A percentile compares a stretch with the other conserved stretches of the same genome.
phyloP scores from a whole-genome alignment of 1,140 invertebrate genomes.

The Antheraea mylitta region DNA sequence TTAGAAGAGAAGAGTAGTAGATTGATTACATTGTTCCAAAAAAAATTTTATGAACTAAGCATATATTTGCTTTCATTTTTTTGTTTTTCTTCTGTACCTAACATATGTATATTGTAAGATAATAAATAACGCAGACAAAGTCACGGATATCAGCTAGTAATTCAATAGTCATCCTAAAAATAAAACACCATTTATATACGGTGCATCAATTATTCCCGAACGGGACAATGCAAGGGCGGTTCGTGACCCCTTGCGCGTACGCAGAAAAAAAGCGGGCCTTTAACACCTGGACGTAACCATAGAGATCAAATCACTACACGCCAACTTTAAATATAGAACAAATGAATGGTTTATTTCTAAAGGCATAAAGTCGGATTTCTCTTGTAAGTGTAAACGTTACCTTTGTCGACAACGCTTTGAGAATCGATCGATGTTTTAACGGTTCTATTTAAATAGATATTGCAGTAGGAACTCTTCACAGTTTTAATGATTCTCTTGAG shows the following conservation, averaged over 20 bases:
- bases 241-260: slow-evolving; percentile 15
- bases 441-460: slow-evolving; percentile 31
- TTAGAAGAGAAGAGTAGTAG: no score
- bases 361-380: not conserved
- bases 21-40: no score
- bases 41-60: no score
- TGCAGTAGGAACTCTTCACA: not conserved
- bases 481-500: not conserved
- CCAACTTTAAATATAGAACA: not conserved
- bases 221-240: slow-evolving; percentile 9
- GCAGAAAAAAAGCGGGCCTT: slow-evolving; percentile 40
- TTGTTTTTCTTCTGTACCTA: no score
- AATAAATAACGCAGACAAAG: no score
- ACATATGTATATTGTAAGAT: no score
- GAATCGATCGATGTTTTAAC: slow-evolving; percentile 52
- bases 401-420: slow-evolving; percentile 9
- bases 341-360: not conserved
- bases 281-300: slow-evolving; percentile 73
- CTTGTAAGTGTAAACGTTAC: not conserved
- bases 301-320: slow-evolving; percentile 72
- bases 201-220: not conserved
- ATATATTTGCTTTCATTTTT: no score
- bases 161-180: not conserved
- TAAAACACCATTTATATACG: slow-evolving; percentile 18
- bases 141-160: not conserved